A percentile compares a stretch with the other conserved stretches of the same genome.
Conservation (phyloP, 2,888 invertebrate genomes). For the Phasia obesa region DNA sequence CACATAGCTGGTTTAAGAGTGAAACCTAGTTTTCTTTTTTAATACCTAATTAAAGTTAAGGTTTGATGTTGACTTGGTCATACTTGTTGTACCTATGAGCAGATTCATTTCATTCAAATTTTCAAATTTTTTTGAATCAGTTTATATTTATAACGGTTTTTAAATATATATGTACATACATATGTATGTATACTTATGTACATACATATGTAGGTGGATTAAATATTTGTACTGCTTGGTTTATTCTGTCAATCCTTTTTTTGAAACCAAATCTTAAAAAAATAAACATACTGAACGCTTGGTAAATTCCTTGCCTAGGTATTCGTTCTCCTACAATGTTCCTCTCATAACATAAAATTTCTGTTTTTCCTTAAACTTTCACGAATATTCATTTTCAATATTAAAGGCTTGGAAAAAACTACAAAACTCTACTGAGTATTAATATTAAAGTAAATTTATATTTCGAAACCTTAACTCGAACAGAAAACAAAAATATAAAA, state of each 20-base stretch:
- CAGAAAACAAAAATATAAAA: conserved; percentile 57
- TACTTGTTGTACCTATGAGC: too few species aligned
- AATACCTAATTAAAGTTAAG: too few species aligned
- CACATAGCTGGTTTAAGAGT: too few species aligned
- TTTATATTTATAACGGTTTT: conserved; percentile 30
- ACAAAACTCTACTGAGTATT: conserved; percentile 67
- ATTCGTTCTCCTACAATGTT: conserved; percentile 53
- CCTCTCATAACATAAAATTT: conserved; percentile 50
- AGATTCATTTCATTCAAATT: not conserved
- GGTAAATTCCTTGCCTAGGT: conserved; percentile 38
- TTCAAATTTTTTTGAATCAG: not conserved
- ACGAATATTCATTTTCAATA: conserved; percentile 67
- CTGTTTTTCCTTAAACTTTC: conserved; percentile 60
- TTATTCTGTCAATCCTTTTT: too few species aligned
- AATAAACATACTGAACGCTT: conserved; percentile 36
- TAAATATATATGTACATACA: not conserved
- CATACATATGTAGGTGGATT: not conserved
- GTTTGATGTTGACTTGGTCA: too few species aligned
- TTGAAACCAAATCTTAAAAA: not conserved
- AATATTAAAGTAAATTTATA: conserved; percentile 70
- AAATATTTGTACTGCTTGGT: not conserved
- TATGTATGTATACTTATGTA: not conserved
- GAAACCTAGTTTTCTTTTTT: too few species aligned
- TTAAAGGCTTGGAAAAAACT: conserved; percentile 67
- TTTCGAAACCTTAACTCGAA: conserved; percentile 71